A percentile compares a stretch with the other conserved stretches of the same genome.
Conservation (phyloP, 1,140 invertebrate genomes). For the Pomacea maculata region DNA sequence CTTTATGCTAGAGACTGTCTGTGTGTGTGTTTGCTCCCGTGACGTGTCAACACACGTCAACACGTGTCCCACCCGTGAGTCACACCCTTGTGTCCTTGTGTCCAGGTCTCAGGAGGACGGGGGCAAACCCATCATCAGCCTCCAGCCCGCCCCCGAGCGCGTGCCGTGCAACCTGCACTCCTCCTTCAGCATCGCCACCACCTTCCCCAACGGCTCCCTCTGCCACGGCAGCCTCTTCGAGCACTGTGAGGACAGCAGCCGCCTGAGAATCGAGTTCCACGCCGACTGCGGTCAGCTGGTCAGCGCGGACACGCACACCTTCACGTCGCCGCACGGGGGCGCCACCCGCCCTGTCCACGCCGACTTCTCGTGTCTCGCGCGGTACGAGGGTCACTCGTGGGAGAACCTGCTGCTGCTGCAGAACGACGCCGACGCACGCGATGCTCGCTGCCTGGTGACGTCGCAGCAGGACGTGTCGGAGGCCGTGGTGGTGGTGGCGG, state of each 20-base stretch:
- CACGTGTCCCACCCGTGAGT: background rate
- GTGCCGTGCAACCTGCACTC: slow-evolving; percentile 35
- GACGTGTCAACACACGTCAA: background rate
- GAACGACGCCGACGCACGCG: slow-evolving; percentile 25
- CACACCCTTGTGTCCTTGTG: background rate
- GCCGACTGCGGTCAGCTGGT: slow-evolving; percentile 13
- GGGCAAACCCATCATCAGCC: slow-evolving; percentile 41
- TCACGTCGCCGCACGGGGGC: background rate
- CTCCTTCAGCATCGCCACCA: slow-evolving; percentile 36
- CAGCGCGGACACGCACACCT: background rate
- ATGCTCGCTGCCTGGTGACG: slow-evolving; percentile 37
- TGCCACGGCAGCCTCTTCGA: slow-evolving; percentile 41
- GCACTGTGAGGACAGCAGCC: slow-evolving; percentile 36
- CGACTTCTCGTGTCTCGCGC: slow-evolving; percentile 41
- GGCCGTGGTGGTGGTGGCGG: slow-evolving; percentile 33
- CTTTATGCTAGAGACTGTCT: background rate
- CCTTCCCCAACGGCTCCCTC: slow-evolving; percentile 29
- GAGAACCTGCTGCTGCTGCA: slow-evolving; percentile 44
- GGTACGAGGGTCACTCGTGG: slow-evolving; percentile 42
- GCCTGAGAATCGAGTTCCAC: slow-evolving; percentile 36
- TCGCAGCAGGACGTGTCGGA: slow-evolving; percentile 33
- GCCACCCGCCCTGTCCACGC: slow-evolving; percentile 1
- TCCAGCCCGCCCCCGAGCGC: slow-evolving; percentile 2
- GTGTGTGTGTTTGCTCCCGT: slow-evolving; percentile 1
- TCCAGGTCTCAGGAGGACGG: slow-evolving; percentile 31